Evolutionary conservation across 2,797 vertebrate species (phyloP).

Genomic region (Ateles fusciceps): DNA sequence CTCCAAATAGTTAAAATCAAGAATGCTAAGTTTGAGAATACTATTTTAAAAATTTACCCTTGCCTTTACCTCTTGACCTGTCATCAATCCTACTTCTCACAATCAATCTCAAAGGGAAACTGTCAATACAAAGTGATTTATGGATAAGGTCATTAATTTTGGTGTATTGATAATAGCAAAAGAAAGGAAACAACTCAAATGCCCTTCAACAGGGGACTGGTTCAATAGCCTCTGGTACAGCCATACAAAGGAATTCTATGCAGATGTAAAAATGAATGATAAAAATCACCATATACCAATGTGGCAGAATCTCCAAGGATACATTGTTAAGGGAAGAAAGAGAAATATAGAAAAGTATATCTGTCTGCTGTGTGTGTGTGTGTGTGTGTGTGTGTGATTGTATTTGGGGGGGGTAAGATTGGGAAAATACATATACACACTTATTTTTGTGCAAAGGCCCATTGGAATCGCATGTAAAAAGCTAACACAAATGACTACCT

Average conservation of each 20-base stretch:
- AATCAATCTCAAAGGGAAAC: not conserved
- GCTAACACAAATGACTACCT: not conserved
- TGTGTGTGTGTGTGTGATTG: not conserved
- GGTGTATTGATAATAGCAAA: not conserved
- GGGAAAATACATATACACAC: not conserved
- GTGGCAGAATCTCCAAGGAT: not conserved
- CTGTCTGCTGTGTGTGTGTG: accelerated
- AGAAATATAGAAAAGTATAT: not conserved
- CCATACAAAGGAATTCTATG: not conserved
- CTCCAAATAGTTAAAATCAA: not conserved
- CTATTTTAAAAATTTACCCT: not conserved
- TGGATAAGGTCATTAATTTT: not conserved
- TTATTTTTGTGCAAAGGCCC: not conserved
- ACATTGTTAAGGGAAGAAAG: not conserved
- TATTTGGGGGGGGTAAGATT: not conserved
- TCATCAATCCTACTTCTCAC: not conserved
- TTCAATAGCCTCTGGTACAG: not conserved
- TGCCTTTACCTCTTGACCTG: not conserved
- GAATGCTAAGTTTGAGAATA: not conserved
- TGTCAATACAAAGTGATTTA: not conserved
- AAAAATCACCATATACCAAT: not conserved
- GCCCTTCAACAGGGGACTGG: not conserved
- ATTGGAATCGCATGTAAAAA: not conserved
- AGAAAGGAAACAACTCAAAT: not conserved
- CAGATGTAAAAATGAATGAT: not conserved